These are phyloP conservation scores for Sebastiscus albofasciatus DNA, from an alignment of 2,797 vertebrate genomes.

Conservation along the genomic window DNA sequence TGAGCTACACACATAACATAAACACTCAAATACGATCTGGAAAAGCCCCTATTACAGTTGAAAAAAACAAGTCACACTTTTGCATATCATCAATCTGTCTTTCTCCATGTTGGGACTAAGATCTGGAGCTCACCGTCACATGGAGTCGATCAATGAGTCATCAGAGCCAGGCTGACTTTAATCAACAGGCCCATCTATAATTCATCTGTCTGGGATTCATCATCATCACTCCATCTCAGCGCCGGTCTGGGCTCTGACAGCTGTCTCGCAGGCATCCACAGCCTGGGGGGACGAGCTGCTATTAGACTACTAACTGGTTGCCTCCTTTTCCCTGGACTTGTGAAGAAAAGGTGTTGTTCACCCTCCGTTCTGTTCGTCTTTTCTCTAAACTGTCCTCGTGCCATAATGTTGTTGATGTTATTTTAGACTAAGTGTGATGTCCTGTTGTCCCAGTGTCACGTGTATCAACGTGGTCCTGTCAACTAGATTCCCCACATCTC, in stretches of 20 bases:
- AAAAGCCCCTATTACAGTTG: not conserved
- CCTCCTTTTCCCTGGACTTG: constrained; percentile 24
- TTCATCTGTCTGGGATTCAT: constrained; percentile 80
- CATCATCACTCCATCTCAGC: constrained; percentile 66
- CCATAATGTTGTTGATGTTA: not conserved
- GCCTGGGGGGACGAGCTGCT: constrained; percentile 46
- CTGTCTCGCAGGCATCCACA: constrained; percentile 62
- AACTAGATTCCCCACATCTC: not conserved
- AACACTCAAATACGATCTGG: not conserved
- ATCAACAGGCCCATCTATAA: constrained; percentile 82
- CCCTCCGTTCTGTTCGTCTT: constrained; percentile 8
- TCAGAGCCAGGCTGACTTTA: constrained; percentile 64
- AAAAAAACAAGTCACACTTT: not conserved
- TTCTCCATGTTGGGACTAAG: constrained; percentile 26
- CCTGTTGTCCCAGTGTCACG: not conserved
- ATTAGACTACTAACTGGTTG: constrained; percentile 40
- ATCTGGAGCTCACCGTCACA: constrained; percentile 39
- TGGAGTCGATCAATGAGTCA: constrained; percentile 70
- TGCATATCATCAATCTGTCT: constrained; percentile 5
- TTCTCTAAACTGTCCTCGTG: constrained; percentile 9
- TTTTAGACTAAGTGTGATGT: not conserved
- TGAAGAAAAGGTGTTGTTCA: constrained; percentile 23
- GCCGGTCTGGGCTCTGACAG: constrained; percentile 60
- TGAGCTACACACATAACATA: not conserved
- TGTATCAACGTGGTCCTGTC: not conserved